Evolutionary conservation across 2,113 vertebrate genomes (phyloP).

Genomic region (Nestor notabilis): DNA sequence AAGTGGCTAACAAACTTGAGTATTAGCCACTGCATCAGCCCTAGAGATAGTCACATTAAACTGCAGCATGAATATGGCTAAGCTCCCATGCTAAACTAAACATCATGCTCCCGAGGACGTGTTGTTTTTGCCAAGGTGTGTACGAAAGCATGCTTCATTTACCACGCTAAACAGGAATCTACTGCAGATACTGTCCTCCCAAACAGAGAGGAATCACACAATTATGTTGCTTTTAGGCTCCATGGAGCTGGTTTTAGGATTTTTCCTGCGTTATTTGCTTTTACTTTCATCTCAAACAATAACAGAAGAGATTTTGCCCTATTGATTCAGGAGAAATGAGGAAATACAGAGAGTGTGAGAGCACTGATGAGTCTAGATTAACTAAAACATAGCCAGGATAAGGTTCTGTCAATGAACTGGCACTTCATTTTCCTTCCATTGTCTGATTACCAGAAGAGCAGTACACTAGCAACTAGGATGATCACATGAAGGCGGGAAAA

Average conservation of each 20-base stretch:
- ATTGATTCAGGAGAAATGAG: slow-evolving; percentile 54
- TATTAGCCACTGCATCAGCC: slow-evolving; percentile 72
- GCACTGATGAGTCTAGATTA: slow-evolving; percentile 80
- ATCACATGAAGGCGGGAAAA: slow-evolving; percentile 98
- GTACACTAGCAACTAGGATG: slow-evolving; percentile 87
- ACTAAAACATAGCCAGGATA: slow-evolving; percentile 83
- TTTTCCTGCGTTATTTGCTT: slow-evolving; percentile 12
- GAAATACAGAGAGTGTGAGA: slow-evolving; percentile 16
- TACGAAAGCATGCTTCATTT: slow-evolving; percentile 27
- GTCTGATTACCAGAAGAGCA: slow-evolving; percentile 86
- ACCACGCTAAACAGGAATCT: slow-evolving; percentile 21
- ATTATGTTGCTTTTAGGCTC: neutral
- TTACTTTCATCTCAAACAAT: slow-evolving; percentile 26
- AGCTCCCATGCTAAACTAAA: slow-evolving; percentile 50
- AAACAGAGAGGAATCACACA: neutral
- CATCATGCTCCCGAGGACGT: neutral
- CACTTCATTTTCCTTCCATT: slow-evolving; percentile 87
- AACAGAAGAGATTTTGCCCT: slow-evolving; percentile 41
- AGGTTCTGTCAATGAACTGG: slow-evolving; percentile 86
- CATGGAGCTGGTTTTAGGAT: neutral
- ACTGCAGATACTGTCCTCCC: neutral
- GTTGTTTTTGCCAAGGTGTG: neutral
- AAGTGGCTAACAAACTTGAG: slow-evolving; percentile 76
- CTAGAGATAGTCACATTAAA: slow-evolving; percentile 60
- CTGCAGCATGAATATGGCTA: slow-evolving; percentile 48